These are phyloP conservation scores for Diabrotica virgifera DNA, from an alignment of 1,140 invertebrate species.

Conservation along the genomic window DNA sequence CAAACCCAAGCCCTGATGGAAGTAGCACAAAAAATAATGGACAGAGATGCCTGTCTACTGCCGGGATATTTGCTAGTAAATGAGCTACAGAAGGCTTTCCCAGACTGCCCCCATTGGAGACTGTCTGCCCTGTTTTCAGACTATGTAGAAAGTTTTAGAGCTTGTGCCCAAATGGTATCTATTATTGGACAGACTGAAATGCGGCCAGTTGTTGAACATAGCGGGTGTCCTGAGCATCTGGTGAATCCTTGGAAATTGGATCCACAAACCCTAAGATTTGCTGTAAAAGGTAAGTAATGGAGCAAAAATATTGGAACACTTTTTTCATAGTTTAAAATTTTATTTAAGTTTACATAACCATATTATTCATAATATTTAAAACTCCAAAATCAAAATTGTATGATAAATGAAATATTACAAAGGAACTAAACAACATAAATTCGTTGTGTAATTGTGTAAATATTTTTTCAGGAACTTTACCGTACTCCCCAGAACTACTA, in stretches of 20 bases:
- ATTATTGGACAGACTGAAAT: slow-evolving; percentile 87
- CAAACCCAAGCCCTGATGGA: slow-evolving; percentile 77
- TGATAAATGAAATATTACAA: not conserved
- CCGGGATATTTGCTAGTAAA: slow-evolving; percentile 94
- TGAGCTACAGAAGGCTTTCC: slow-evolving; percentile 86
- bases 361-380: not conserved
- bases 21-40: slow-evolving; percentile 86
- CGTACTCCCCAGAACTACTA: slow-evolving; percentile 85
- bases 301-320: too few species aligned
- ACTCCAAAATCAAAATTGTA: not conserved
- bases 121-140: slow-evolving; percentile 78
- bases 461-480: slow-evolving; percentile 63
- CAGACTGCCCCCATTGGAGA: slow-evolving; percentile 90
- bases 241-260: slow-evolving; percentile 91
- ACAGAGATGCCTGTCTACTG: slow-evolving; percentile 85
- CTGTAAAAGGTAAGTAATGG: slow-evolving; percentile 63
- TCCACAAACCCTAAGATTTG: slow-evolving; percentile 77
- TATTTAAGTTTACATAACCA: not conserved
- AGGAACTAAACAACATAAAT: not conserved
- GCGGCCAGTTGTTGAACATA: slow-evolving; percentile 91
- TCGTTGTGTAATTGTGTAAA: not conserved
- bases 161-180: slow-evolving; percentile 92
- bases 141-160: slow-evolving; percentile 89
- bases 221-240: slow-evolving; percentile 82
- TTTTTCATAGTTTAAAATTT: too few species aligned